phyloP scores from a whole-genome alignment of 2,888 invertebrate genomes.

The Andrena praecox region DNA sequence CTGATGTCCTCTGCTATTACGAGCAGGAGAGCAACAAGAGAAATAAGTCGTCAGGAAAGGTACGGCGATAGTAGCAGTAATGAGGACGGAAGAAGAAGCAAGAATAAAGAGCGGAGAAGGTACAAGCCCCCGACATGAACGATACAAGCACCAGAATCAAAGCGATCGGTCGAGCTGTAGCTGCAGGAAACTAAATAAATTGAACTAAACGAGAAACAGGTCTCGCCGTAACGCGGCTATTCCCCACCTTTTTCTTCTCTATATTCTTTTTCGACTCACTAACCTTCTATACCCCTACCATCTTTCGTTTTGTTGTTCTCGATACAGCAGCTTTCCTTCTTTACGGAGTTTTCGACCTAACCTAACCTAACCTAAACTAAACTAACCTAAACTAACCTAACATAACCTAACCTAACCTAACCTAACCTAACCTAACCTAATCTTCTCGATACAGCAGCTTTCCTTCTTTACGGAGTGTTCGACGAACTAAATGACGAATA shows the following conservation, averaged over 20 bases:
- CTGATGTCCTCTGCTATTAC: constrained; percentile 37
- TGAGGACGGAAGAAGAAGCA: constrained; percentile 11
- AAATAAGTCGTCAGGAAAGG: constrained; percentile 12
- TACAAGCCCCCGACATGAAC: constrained; percentile 32
- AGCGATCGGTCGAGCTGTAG: constrained; percentile 57
- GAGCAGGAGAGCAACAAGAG: constrained; percentile 5
- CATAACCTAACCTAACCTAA: no score
- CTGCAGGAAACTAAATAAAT: constrained; percentile 34
- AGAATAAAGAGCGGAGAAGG: constrained; percentile 19
- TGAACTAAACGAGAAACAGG: constrained; percentile 36
- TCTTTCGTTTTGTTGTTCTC: not conserved
- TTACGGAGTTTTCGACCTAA: constrained; percentile 13
- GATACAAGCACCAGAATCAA: constrained; percentile 45
- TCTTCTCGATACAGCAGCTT: constrained; percentile 24
- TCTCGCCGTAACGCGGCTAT: constrained; percentile 15
- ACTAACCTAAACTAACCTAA: not conserved
- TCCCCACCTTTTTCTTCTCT: constrained; percentile 4
- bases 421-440: not conserved
- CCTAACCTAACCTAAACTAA: no score
- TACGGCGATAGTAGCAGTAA: not conserved
- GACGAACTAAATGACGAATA: constrained; percentile 54
- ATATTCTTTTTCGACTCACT: not conserved
- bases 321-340: constrained; percentile 33
- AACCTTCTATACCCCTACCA: not conserved
- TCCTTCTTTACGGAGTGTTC: constrained; percentile 34